These are phyloP conservation scores for Boloria euphrosyne DNA, from an alignment of 2,888 invertebrate genomes.

Conservation along the genomic window DNA sequence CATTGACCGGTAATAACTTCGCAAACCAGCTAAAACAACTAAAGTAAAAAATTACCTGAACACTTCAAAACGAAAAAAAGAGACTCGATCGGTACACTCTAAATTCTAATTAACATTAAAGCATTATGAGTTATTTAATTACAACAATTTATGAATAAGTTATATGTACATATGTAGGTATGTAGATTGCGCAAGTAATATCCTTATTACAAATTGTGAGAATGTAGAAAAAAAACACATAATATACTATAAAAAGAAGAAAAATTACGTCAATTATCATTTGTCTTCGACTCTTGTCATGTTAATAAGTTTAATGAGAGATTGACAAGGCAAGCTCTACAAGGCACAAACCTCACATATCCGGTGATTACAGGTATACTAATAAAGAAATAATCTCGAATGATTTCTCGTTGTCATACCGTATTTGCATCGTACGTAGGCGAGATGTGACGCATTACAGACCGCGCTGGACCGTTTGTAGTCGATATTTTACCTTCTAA, in stretches of 20 bases:
- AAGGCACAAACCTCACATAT: constrained; percentile 44
- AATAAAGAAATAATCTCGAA: constrained; percentile 50
- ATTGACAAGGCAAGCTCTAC: constrained; percentile 37
- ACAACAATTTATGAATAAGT: not conserved
- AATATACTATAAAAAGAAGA: constrained; percentile 32
- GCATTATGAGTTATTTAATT: not conserved
- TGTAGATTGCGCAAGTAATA: not conserved
- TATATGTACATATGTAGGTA: constrained; percentile 3
- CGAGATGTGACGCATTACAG: constrained; percentile 61
- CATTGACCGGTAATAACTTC: constrained; percentile 27
- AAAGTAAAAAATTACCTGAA: not conserved
- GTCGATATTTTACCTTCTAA: constrained; percentile 60
- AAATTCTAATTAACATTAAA: not conserved
- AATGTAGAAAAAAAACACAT: constrained; percentile 12
- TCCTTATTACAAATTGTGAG: constrained; percentile 12
- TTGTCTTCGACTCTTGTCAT: constrained; percentile 36
- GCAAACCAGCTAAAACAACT: not conserved
- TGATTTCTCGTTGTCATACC: constrained; percentile 49
- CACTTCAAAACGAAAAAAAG: not conserved
- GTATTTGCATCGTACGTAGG: constrained; percentile 57
- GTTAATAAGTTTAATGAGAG: constrained; percentile 37
- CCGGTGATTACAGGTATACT: constrained; percentile 50
- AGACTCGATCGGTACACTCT: not conserved
- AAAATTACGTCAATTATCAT: constrained; percentile 31
- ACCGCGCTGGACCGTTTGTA: constrained; percentile 47